Base-by-base conservation (phyloP, 2,797 vertebrate genomes). In the Diplodus sargus region DNA sequence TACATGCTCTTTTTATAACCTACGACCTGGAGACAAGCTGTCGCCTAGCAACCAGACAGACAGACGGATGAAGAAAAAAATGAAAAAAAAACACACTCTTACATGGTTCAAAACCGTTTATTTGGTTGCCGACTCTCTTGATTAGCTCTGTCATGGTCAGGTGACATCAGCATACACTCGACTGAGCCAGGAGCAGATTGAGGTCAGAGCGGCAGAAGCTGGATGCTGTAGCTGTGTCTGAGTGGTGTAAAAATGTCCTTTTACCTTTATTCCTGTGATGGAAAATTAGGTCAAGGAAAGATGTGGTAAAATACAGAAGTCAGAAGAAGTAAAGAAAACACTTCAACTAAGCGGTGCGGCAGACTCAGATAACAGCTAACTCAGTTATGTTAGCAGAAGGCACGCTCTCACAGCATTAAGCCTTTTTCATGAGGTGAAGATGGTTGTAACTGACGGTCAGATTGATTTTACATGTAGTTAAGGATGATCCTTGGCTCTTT, bases 21-120 rank as follows among this genome's bases (percentile, higher is more conserved):
- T 8, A 61, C 48, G 59, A 88, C 85, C 77, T 70, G 66, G 53
- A 74, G 68, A 73, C 58, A 48, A 57, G n/a, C 74, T 83, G 85
- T 85, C 25, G 6, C 85, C 57, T 74, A 70, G 89, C 78, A 85
- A 87, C 76, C 65, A 77, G 71, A 70, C 84, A 73, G 63, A 74
- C 59, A 54, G 60, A 34, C 64, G 72, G 60, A 70, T 76, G 23
- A 70, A 82, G 39, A 56, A 77, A 67, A 49, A 57, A 53, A 12
- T 43, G 12, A 56, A 47, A 30, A 15, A 47, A 30, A 65, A 57
- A 42, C 48, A 22, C 4, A 20, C 18, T n/a, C 48, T 67, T 23
- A 20, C 0, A 16, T 2, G 23, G 30, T 67, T 72, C 2, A 62
- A 57, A 66, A 49, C 25, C 30, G 45, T 61, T 56, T 23, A 25